Conservation (phyloP, 1,140 invertebrate species). For the Heliothis virescens region DNA sequence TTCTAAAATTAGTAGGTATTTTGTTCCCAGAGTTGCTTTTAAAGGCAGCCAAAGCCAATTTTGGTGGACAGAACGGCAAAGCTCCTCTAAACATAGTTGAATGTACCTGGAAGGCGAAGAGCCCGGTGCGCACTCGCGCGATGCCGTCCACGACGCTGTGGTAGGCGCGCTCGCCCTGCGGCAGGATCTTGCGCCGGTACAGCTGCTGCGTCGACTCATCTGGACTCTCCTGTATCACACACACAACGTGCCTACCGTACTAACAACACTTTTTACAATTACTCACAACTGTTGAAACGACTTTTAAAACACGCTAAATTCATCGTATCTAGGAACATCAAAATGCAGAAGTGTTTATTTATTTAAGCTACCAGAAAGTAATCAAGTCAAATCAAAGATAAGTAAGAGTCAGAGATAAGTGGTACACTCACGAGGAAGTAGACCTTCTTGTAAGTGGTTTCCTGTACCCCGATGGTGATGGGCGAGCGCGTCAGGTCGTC, state of each 20-base stretch:
- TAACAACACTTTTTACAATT: not conserved
- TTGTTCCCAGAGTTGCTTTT: too few species aligned
- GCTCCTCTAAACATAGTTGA: too few species aligned
- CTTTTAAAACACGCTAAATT: too few species aligned
- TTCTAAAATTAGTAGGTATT: too few species aligned
- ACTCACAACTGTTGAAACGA: too few species aligned
- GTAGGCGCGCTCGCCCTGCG: slow-evolving; percentile 84
- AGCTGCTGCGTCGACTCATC: slow-evolving; percentile 85
- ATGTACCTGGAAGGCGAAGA: slow-evolving; percentile 86
- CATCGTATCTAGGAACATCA: too few species aligned
- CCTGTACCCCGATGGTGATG: slow-evolving; percentile 86
- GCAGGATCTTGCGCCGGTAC: slow-evolving; percentile 85
- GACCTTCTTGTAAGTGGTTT: slow-evolving; percentile 87
- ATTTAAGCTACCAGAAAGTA: too few species aligned
- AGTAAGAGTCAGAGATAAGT: not conserved
- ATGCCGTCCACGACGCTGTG: slow-evolving; percentile 84
- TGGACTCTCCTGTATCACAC: slow-evolving; percentile 79
- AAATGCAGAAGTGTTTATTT: too few species aligned
- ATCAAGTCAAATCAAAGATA: not conserved
- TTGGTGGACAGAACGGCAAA: too few species aligned
- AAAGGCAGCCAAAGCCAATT: too few species aligned
- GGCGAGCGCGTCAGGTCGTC: slow-evolving; percentile 86
- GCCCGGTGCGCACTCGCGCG: slow-evolving; percentile 82
- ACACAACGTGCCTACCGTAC: too few species aligned
- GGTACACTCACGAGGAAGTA: slow-evolving; percentile 83